phyloP scores from a whole-genome alignment of 2,888 invertebrate species.

The Idaea dimidiata region DNA sequence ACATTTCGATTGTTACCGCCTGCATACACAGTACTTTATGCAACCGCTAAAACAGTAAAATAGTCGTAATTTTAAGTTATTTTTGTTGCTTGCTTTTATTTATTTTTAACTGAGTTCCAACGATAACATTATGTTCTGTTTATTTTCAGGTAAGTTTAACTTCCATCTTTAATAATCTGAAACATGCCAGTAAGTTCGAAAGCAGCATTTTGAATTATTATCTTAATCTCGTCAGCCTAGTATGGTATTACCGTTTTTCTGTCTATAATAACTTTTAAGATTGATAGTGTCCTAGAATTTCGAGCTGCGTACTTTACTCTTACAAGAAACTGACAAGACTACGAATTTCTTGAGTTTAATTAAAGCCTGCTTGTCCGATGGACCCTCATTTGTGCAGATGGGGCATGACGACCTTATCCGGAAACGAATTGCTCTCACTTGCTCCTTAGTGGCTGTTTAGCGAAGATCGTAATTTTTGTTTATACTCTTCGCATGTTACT shows the following conservation, averaged over 20 bases:
- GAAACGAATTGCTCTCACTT: constrained; percentile 62
- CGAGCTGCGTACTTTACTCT: constrained; percentile 9
- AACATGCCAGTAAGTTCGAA: background rate
- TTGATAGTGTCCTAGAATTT: background rate
- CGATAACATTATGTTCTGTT: constrained; percentile 32
- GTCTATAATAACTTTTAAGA: background rate
- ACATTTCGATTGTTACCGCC: constrained; percentile 57
- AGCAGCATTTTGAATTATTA: background rate
- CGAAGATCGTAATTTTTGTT: constrained; percentile 37
- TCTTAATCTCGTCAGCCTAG: background rate
- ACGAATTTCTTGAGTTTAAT: constrained; percentile 70
- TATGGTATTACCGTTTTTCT: constrained; percentile 16
- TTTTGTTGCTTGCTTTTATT: constrained; percentile 19
- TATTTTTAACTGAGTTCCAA: constrained; percentile 19
- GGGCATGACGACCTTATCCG: constrained; percentile 66
- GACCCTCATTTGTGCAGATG: constrained; percentile 74
- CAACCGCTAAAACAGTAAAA: constrained; percentile 61
- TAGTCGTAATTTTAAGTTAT: constrained; percentile 28
- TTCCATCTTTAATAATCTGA: constrained; percentile 26
- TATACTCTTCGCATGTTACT: constrained; percentile 28
- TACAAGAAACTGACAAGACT: constrained; percentile 42
- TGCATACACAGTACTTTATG: constrained; percentile 51
- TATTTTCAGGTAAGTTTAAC: constrained; percentile 64
- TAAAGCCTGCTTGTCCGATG: constrained; percentile 63
- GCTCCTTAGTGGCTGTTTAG: constrained; percentile 51